Conservation (phyloP, 2,113 vertebrate genomes). For the Dasypus novemcinctus region DNA sequence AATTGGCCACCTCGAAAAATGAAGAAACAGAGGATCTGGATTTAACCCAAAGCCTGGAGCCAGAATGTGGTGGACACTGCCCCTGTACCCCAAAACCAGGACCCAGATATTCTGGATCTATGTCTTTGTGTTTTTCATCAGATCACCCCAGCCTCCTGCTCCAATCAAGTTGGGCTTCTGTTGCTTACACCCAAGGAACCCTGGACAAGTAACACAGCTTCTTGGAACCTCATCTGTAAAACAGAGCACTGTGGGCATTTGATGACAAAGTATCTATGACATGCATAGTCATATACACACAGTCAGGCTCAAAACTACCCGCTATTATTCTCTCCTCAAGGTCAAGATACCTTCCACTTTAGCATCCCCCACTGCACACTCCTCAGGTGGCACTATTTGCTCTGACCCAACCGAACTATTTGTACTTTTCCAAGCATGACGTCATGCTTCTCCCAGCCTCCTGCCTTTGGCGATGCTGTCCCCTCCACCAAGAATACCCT, state of each 20-base stretch:
- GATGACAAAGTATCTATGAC: fast-evolving
- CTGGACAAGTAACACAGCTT: not conserved
- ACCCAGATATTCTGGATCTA: not conserved
- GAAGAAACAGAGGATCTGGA: not conserved
- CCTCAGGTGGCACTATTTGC: not conserved
- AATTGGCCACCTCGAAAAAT: fast-evolving
- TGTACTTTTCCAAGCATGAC: not conserved
- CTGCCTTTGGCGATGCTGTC: not conserved
- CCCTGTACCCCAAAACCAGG: not conserved
- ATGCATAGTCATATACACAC: fast-evolving
- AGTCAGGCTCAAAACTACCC: not conserved
- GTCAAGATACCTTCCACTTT: not conserved
- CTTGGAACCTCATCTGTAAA: not conserved
- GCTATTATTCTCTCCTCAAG: not conserved
- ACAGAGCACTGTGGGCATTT: not conserved
- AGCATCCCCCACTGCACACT: not conserved
- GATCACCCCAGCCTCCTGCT: not conserved
- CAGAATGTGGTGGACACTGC: fast-evolving
- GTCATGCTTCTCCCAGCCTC: not conserved
- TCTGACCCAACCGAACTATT: not conserved
- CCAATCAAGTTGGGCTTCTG: not conserved
- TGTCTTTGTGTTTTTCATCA: not conserved
- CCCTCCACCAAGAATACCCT: not conserved
- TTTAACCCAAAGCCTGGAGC: not conserved
- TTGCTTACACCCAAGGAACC: not conserved